Evolutionary conservation across 2,888 invertebrate species (phyloP).

Genomic region (Linnaemya vulpina): DNA sequence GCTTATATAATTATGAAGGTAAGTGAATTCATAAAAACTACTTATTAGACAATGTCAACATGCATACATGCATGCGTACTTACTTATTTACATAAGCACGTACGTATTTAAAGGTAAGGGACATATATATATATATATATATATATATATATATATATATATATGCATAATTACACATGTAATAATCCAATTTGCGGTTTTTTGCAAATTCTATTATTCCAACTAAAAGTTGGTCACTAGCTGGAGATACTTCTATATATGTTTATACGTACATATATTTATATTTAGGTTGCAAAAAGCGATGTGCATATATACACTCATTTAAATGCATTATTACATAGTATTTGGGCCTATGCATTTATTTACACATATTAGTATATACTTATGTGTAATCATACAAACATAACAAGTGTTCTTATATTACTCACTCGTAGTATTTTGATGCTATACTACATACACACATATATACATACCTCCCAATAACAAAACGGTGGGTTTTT

Average conservation of each 20-base stretch:
- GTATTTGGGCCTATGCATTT: not conserved
- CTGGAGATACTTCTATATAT: not conserved
- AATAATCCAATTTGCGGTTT: too few relatives aligned
- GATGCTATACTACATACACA: not conserved
- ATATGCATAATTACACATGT: too few relatives aligned
- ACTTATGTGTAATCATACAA: not conserved
- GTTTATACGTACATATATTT: constrained; percentile 2
- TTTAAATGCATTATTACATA: too few relatives aligned
- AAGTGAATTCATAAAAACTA: not conserved
- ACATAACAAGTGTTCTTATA: constrained; percentile 59
- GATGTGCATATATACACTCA: not conserved
- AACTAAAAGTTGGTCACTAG: too few relatives aligned
- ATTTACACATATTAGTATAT: not conserved
- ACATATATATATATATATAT: too few relatives aligned
- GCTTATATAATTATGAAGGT: too few relatives aligned
- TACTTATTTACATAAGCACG: not conserved
- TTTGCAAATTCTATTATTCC: too few relatives aligned
- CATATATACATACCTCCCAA: constrained; percentile 80
- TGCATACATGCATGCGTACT: not conserved
- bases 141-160: too few relatives aligned
- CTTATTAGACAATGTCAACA: not conserved
- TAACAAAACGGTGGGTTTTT: constrained; percentile 82
- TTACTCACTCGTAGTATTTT: constrained; percentile 57
- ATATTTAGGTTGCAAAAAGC: not conserved
- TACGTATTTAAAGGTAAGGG: not conserved